Percentiles rank a stretch among this genome's conserved stretches.
Evolutionary conservation across 1,140 invertebrate genomes (phyloP).

Genomic region (Sesamia nonagrioides): DNA sequence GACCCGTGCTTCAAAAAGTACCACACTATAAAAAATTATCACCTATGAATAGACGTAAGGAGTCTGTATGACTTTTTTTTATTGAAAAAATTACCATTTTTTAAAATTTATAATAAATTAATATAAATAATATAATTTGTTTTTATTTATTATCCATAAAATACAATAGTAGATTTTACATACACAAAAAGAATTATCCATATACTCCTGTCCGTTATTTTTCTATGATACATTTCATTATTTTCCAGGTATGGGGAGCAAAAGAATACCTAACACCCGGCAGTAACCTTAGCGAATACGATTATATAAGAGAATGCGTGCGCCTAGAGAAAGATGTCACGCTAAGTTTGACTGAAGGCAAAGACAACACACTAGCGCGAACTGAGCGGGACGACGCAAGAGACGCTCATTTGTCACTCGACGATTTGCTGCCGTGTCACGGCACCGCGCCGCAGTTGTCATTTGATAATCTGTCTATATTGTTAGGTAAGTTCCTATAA

Average conservation of each 20-base stretch:
- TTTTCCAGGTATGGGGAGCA: slow-evolving; percentile 92
- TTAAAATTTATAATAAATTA: too few relatives aligned
- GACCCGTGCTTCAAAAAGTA: too few relatives aligned
- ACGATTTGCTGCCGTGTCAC: slow-evolving; percentile 93
- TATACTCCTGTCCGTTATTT: too few relatives aligned
- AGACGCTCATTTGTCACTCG: slow-evolving; percentile 90
- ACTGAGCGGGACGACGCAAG: slow-evolving; percentile 92
- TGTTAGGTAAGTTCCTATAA: slow-evolving; percentile 89
- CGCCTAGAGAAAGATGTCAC: slow-evolving; percentile 97
- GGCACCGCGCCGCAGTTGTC: slow-evolving; percentile 91
- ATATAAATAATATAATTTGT: too few relatives aligned
- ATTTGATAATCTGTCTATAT: slow-evolving; percentile 93
- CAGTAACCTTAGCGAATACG: slow-evolving; percentile 94
- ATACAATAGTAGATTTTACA: too few relatives aligned
- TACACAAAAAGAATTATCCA: too few relatives aligned
- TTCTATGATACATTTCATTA: too few relatives aligned
- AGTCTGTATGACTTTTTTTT: too few relatives aligned
- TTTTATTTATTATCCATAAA: too few relatives aligned
- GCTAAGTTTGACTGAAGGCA: slow-evolving; percentile 91
- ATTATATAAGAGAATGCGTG: slow-evolving; percentile 97
- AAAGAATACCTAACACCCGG: slow-evolving; percentile 93
- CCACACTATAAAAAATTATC: too few relatives aligned
- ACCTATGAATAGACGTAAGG: too few relatives aligned
- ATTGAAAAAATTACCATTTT: too few relatives aligned
- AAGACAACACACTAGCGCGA: slow-evolving; percentile 88